These are phyloP conservation scores for Meloidogyne chitwoodi DNA, from an alignment of 1,140 invertebrate species.

Conservation along the genomic window DNA sequence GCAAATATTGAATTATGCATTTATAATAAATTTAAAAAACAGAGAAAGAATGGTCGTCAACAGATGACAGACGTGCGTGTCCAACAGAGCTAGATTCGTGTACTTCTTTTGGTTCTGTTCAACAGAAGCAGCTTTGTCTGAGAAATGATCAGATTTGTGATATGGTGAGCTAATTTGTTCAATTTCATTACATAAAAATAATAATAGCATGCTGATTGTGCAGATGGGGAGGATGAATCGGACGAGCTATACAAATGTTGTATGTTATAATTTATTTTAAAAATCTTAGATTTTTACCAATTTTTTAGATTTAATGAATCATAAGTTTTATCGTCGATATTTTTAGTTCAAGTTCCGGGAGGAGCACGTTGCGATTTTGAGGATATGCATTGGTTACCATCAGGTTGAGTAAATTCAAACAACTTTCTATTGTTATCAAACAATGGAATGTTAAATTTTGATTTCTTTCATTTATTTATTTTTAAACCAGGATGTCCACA, in stretches of 20 bases:
- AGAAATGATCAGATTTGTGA: slow-evolving; percentile 10
- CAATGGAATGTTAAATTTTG: too few species aligned
- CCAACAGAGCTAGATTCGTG: not conserved
- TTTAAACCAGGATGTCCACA: slow-evolving; percentile 30
- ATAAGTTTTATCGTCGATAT: slow-evolving; percentile 14
- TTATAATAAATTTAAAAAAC: not conserved
- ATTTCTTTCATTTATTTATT: too few species aligned
- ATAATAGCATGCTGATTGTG: slow-evolving; percentile 39
- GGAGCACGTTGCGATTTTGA: slow-evolving; percentile 48
- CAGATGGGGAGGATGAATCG: slow-evolving; percentile 38
- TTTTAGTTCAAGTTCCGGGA: slow-evolving; percentile 29
- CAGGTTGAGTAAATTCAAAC: too few species aligned
- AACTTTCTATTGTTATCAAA: too few species aligned
- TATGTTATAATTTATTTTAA: slow-evolving; percentile 18
- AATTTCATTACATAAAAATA: not conserved
- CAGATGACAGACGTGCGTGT: not conserved
- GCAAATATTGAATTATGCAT: not conserved
- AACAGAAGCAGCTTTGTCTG: not conserved
- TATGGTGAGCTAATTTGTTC: not conserved
- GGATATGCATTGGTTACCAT: slow-evolving; percentile 19
- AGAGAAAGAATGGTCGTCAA: slow-evolving; percentile 7
- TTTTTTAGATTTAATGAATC: too few species aligned
- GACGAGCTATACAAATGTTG: slow-evolving; percentile 35
- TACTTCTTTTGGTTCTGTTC: not conserved
- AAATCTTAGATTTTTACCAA: too few species aligned